These are phyloP conservation scores for Vulpes vulpes DNA, from an alignment of 2,113 vertebrate genomes.

Conservation along the genomic window DNA sequence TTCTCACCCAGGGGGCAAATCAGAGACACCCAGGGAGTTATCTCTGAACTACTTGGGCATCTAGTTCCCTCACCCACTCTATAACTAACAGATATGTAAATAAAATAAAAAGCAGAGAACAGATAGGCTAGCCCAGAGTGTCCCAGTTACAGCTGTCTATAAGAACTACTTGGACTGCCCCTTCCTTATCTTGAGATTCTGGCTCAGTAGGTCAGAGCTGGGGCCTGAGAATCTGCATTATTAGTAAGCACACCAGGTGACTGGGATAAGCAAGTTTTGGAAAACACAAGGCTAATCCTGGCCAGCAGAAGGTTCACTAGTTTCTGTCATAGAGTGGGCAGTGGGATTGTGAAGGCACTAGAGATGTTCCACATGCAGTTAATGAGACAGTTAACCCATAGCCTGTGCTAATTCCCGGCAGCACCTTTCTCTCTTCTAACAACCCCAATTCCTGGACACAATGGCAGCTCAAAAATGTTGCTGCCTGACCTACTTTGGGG, in stretches of 20 bases:
- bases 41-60: background rate
- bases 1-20: background rate
- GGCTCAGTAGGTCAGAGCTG: background rate
- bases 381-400: background rate
- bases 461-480: constrained; percentile 31
- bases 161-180: background rate
- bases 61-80: background rate
- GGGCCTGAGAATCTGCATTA: background rate
- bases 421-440: constrained; percentile 6
- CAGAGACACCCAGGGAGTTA: background rate
- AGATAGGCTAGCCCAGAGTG: background rate
- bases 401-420: background rate
- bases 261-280: background rate
- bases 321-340: background rate
- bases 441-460: constrained; percentile 24
- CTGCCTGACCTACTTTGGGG: constrained; percentile 66
- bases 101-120: background rate
- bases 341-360: background rate
- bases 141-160: background rate
- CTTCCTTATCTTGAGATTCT: constrained; percentile 10
- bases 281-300: background rate
- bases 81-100: background rate
- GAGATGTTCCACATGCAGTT: background rate
- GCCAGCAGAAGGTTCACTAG: background rate
- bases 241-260: background rate